Percentiles rank a stretch among this genome's conserved stretches.
Evolutionary conservation across 2,888 invertebrate species (phyloP).

Genomic region (Apamea sordens): DNA sequence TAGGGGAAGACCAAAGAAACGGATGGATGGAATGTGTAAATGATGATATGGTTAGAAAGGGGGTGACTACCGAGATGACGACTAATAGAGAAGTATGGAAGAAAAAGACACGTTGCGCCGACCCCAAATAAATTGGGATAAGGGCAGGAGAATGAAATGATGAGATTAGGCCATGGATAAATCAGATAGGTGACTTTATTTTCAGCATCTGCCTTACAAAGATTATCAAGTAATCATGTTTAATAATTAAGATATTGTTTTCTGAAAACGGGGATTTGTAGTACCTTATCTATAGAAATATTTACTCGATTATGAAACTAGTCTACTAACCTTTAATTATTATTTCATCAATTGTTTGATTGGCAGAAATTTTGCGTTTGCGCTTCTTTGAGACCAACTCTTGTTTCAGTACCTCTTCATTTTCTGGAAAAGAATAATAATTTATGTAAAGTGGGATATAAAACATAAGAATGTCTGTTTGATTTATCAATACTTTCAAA

Average conservation of each 20-base stretch:
- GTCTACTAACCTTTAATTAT: conserved; percentile 51
- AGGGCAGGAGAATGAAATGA: too few species aligned
- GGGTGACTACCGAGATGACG: too few species aligned
- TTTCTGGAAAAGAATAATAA: conserved; percentile 34
- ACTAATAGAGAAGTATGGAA: too few species aligned
- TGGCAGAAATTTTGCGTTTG: conserved; percentile 63
- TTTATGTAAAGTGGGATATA: neutral
- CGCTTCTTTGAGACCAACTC: conserved; percentile 53
- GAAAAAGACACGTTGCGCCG: too few species aligned
- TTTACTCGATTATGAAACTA: neutral
- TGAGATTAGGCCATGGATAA: neutral
- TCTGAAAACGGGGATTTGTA: neutral
- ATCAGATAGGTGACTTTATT: neutral
- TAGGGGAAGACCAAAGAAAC: too few species aligned
- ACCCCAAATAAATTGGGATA: too few species aligned
- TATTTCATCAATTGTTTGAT: conserved; percentile 50
- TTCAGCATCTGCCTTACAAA: neutral
- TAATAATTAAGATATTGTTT: neutral
- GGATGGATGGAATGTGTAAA: too few species aligned
- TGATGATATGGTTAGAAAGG: too few species aligned
- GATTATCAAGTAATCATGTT: neutral
- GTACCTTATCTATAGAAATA: neutral
- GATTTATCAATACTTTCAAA: neutral
- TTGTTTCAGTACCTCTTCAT: conserved; percentile 18
- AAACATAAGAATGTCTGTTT: neutral